A percentile compares a stretch with the other conserved stretches of the same genome.
Evolutionary conservation across 2,113 vertebrate species (phyloP).

Genomic region (Empidonax traillii): DNA sequence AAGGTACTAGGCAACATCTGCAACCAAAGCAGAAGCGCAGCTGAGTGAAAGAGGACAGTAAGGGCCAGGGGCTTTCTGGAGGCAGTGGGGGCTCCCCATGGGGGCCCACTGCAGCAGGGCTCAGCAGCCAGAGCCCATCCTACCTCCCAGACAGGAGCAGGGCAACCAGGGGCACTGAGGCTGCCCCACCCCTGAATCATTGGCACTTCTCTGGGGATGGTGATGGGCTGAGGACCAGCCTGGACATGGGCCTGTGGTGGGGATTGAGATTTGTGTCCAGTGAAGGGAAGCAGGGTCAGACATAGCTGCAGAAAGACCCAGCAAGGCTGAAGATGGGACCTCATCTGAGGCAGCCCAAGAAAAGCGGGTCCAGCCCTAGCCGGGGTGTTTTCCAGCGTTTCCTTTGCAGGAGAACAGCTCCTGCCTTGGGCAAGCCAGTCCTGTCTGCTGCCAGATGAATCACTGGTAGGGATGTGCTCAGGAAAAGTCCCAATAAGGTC

Average conservation of each 20-base stretch:
- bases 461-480: background rate
- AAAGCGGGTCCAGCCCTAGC: background rate
- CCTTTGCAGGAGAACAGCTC: background rate
- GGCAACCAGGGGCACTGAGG: accelerated
- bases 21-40: background rate
- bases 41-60: background rate
- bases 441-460: accelerated
- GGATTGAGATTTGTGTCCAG: accelerated
- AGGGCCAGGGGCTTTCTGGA: accelerated
- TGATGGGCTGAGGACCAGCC: background rate
- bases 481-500: background rate
- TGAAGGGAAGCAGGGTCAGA: background rate
- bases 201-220: too few relatives aligned
- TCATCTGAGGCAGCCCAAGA: background rate
- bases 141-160: background rate
- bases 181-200: too few relatives aligned
- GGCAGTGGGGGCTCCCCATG: accelerated
- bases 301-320: background rate
- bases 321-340: background rate
- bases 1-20: background rate
- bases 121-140: background rate
- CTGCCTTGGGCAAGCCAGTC: background rate
- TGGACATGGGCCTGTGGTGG: too few relatives aligned
- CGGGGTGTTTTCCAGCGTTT: background rate
- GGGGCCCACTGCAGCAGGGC: accelerated